These are phyloP conservation scores for Zaprionus capensis DNA, from an alignment of 1,140 invertebrate species.

Conservation along the genomic window DNA sequence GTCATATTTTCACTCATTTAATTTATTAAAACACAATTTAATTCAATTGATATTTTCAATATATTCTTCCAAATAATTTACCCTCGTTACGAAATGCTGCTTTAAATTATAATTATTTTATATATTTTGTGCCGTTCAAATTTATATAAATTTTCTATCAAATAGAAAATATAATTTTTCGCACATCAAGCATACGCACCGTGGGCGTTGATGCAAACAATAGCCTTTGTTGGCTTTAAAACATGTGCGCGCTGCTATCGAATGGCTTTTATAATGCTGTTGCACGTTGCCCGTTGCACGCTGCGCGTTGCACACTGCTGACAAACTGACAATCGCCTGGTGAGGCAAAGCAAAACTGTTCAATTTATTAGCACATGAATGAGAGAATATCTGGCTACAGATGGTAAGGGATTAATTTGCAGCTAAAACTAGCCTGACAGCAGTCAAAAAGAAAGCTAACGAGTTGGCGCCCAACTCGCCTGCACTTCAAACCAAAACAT, in stretches of 20 bases:
- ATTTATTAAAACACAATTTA: no score
- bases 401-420: background rate
- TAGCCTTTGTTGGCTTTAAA: conserved; percentile 24
- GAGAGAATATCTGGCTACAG: conserved; percentile 7
- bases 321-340: conserved; percentile 18
- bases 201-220: conserved; percentile 23
- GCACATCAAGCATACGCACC: conserved; percentile 3
- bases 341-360: conserved; percentile 40
- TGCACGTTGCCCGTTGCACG: background rate
- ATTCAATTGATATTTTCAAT: background rate
- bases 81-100: no score
- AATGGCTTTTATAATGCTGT: conserved; percentile 19
- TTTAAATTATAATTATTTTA: no score
- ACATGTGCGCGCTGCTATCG: conserved; percentile 31
- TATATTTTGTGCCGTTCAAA: background rate
- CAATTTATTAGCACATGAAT: conserved; percentile 52
- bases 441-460: conserved; percentile 55
- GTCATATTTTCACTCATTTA: no score
- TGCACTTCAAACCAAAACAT: conserved; percentile 58
- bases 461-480: conserved; percentile 8
- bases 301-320: background rate
- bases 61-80: no score
- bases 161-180: background rate
- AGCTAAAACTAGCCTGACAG: conserved; percentile 8
- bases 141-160: background rate